Conservation (phyloP, 2,113 vertebrate genomes). For the Aepyceros melampus region DNA sequence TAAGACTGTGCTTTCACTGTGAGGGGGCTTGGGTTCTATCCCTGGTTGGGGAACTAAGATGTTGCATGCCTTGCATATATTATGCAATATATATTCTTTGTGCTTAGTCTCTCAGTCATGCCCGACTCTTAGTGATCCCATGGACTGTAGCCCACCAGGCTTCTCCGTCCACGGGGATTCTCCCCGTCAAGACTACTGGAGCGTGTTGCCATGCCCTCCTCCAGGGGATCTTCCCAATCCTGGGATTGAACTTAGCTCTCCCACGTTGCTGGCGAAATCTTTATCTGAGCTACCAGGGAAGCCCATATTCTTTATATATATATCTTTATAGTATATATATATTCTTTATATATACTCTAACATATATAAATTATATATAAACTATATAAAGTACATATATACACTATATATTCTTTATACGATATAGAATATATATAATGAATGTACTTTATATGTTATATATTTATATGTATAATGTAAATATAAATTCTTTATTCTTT, state of each 20-base stretch:
- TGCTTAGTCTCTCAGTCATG: background rate
- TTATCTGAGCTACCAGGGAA: background rate
- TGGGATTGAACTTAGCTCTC: background rate
- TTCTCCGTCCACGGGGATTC: background rate
- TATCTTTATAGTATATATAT: background rate
- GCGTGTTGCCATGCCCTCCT: background rate
- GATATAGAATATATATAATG: background rate
- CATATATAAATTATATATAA: background rate
- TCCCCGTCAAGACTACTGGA: background rate
- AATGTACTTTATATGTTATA: background rate
- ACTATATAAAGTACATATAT: background rate
- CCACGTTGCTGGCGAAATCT: background rate
- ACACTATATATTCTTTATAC: background rate
- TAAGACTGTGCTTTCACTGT: background rate
- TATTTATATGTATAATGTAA: background rate
- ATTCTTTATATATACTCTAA: background rate
- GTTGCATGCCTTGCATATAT: background rate
- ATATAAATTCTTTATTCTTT: background rate
- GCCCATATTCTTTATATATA: background rate
- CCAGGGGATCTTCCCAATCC: background rate
- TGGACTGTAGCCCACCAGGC: background rate
- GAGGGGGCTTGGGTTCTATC: background rate
- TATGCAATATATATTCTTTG: background rate
- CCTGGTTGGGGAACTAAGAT: background rate
- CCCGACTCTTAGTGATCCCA: background rate